Evolutionary conservation across 1,140 invertebrate genomes (phyloP), one percentile per base, ranked within the genome.

Genomic region (Plectrocnemia conspersa): DNA sequence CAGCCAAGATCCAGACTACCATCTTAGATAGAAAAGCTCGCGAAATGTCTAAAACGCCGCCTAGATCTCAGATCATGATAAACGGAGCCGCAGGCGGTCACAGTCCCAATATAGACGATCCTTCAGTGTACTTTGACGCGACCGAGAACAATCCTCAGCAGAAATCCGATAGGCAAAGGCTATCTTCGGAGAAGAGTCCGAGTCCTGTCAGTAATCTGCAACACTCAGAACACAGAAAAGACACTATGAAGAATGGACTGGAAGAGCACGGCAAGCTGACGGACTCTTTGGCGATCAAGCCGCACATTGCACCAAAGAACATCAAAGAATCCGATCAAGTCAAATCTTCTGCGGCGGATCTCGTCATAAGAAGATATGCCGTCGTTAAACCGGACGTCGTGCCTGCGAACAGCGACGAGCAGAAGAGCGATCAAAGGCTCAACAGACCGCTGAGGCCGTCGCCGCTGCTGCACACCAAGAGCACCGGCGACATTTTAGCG

Each of bases 81-180:
- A 74, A 62, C 69, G 72, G 55, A 68, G 71, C 72, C 15, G 72
- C 73, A 27, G 79, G 75, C 60, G 72, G 73, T 9, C 67, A 72
- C 22, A 75, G 79, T 67, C 70, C 74, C 23, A 78, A 78, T 68
- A 72, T 73, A 45, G 81, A 83, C 27, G 81, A 84, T 42, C 70
- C 79, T 0, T 82, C 81, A 9, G 65, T 83, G 11, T 83, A 83
- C 65, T 82, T 81, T 62, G 82, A 84, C 66, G 79, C 80, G 11
- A 79, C 77, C 1, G 81, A 83, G 25, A 79, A 76, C 56, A 75
- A 75, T 55, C 47, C 47, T 16, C 47, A 50, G 16, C 13, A 38
- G 15, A 21, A 2, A 4, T 50, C 47, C 25, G 47, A 50, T 24
- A 64, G 68, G 70, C 71, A 54, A 23, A 52, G 45, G 61, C 64